Conservation (phyloP, 2,797 vertebrate genomes). For the Gouania willdenowi region DNA sequence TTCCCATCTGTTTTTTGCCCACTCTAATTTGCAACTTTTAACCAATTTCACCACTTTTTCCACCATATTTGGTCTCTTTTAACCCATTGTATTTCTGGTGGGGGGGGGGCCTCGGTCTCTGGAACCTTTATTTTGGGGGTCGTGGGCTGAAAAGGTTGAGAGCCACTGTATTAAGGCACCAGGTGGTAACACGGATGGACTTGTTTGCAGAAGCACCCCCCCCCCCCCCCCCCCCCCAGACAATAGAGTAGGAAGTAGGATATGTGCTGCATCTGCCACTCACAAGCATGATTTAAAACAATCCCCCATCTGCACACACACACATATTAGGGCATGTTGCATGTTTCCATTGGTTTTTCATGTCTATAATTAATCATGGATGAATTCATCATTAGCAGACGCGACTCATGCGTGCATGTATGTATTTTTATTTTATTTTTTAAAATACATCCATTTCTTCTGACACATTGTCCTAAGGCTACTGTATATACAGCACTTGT, state of each 20-base stretch:
- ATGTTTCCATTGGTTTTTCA: no score
- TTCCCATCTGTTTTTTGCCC: no score
- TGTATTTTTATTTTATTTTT: conserved; percentile 53
- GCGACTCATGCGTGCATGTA: conserved; percentile 23
- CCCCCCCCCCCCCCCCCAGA: conserved; percentile 49
- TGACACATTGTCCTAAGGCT: conserved; percentile 48
- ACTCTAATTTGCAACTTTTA: no score
- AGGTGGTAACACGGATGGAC: conserved; percentile 50
- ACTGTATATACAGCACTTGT: no score
- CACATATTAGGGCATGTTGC: conserved; percentile 24
- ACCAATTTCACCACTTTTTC: no score
- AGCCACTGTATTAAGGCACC: no score
- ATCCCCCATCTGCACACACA: conserved; percentile 49
- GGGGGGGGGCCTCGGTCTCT: no score
- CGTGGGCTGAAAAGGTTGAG: no score
- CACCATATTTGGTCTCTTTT: no score
- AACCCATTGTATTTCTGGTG: no score
- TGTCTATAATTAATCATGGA: conserved; percentile 45
- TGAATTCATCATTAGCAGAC: conserved; percentile 38
- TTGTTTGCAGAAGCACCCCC: conserved; percentile 42
- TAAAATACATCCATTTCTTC: conserved; percentile 45
- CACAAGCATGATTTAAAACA: conserved; percentile 37
- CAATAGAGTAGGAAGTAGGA: conserved; percentile 65
- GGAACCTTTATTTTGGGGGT: no score
- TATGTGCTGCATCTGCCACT: conserved; percentile 53